Evolutionary conservation across 2,888 invertebrate genomes (phyloP).

Genomic region (Campoplex capitator): DNA sequence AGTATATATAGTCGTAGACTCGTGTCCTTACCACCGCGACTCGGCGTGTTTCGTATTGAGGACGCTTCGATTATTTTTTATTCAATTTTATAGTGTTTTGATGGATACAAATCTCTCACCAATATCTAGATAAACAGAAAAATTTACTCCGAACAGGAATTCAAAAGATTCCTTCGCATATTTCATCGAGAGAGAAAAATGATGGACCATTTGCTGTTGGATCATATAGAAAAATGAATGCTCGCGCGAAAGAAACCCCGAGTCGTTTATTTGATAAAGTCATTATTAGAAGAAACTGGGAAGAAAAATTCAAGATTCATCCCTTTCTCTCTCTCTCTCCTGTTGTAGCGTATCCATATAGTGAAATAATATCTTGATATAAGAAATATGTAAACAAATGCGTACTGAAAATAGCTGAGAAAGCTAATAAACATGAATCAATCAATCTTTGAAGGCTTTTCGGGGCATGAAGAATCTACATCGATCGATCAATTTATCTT

Average conservation of each 20-base stretch:
- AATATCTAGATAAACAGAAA: not conserved
- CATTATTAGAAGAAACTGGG: not conserved
- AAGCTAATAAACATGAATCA: too few species aligned
- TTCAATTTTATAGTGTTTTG: not conserved
- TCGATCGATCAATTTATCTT: too few species aligned
- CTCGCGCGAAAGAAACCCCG: not conserved
- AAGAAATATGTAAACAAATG: too few species aligned
- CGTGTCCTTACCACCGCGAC: not conserved
- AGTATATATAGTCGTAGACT: slow-evolving; percentile 44
- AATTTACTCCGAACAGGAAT: not conserved
- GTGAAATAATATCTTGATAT: too few species aligned
- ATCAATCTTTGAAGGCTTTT: too few species aligned
- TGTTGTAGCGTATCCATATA: too few species aligned
- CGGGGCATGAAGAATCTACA: too few species aligned
- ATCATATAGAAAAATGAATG: too few species aligned
- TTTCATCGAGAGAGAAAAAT: not conserved
- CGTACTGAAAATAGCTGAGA: too few species aligned
- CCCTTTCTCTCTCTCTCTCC: not conserved
- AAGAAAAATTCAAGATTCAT: not conserved
- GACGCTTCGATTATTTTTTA: slow-evolving; percentile 22
- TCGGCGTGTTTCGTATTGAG: slow-evolving; percentile 6
- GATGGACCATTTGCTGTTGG: not conserved
- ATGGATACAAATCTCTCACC: not conserved
- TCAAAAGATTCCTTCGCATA: too few species aligned
- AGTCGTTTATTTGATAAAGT: not conserved